These are phyloP conservation scores for Zygogramma bicolorata DNA, from an alignment of 2,888 invertebrate genomes.

Conservation along the genomic window DNA sequence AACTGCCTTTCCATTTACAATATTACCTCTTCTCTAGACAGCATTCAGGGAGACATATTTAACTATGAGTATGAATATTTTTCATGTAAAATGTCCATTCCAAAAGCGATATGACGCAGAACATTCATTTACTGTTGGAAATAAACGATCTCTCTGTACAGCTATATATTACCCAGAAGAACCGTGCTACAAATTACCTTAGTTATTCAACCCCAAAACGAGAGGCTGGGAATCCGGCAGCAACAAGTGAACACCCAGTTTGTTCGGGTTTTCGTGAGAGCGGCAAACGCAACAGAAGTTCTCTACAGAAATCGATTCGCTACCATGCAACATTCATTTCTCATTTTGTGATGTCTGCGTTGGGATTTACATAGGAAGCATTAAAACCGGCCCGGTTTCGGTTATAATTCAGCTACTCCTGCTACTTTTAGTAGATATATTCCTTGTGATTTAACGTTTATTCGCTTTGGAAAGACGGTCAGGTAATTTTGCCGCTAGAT, in stretches of 20 bases:
- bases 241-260: conserved; percentile 29
- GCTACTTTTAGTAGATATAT: background rate
- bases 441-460: background rate
- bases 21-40: no score
- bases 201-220: conserved; percentile 12
- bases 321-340: conserved; percentile 32
- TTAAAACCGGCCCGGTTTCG: background rate
- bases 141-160: no score
- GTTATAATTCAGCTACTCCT: background rate
- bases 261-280: conserved; percentile 37
- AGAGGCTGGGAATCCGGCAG: conserved; percentile 9
- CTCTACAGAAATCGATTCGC: conserved; percentile 39
- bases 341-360: conserved; percentile 29
- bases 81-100: no score
- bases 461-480: background rate
- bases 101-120: no score
- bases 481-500: background rate
- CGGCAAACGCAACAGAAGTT: conserved; percentile 21
- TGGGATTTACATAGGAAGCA: conserved; percentile 3
- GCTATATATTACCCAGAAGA: background rate
- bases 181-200: conserved; percentile 22
- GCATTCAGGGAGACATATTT: no score
- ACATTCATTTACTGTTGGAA: no score
- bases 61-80: no score
- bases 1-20: no score